Evolutionary conservation across 2,888 invertebrate species (phyloP).

Genomic region (Lottia gigantea): DNA sequence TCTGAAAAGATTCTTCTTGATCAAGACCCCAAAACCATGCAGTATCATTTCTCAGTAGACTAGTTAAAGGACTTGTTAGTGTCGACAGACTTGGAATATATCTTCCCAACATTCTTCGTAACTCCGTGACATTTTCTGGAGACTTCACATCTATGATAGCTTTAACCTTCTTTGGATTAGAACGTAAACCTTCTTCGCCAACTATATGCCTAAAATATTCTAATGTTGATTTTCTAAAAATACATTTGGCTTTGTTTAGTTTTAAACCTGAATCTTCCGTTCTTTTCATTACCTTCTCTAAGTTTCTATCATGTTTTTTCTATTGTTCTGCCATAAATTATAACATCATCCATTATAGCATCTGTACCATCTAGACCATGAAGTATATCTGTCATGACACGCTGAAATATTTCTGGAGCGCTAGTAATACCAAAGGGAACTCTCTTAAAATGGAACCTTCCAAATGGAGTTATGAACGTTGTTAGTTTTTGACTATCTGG

Average conservation of each 20-base stretch:
- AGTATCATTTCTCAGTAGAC: conserved; percentile 24
- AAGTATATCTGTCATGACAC: conserved; percentile 20
- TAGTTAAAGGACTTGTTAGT: conserved; percentile 26
- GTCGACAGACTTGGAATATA: conserved; percentile 34
- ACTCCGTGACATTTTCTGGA: conserved; percentile 31
- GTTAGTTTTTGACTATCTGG: conserved; percentile 23
- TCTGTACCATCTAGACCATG: conserved; percentile 8
- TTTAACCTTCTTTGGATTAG: conserved; percentile 27
- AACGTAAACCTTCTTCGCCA: conserved; percentile 28
- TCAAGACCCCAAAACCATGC: conserved; percentile 28
- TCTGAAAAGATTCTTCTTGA: conserved; percentile 32
- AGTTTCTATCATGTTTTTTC: conserved; percentile 32
- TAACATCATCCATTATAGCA: conserved; percentile 26
- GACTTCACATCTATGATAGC: conserved; percentile 23
- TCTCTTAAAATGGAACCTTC: conserved; percentile 23
- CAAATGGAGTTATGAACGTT: conserved; percentile 29
- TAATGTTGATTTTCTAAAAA: neutral
- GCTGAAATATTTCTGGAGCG: conserved; percentile 31
- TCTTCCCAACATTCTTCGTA: conserved; percentile 19
- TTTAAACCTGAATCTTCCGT: too few species aligned
- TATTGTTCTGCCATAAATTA: conserved; percentile 22
- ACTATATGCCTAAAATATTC: neutral
- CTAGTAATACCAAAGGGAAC: conserved; percentile 28
- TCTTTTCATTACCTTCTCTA: neutral
- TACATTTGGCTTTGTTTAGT: neutral